Conservation (phyloP, 2,888 invertebrate genomes). For the Selenia dentaria region DNA sequence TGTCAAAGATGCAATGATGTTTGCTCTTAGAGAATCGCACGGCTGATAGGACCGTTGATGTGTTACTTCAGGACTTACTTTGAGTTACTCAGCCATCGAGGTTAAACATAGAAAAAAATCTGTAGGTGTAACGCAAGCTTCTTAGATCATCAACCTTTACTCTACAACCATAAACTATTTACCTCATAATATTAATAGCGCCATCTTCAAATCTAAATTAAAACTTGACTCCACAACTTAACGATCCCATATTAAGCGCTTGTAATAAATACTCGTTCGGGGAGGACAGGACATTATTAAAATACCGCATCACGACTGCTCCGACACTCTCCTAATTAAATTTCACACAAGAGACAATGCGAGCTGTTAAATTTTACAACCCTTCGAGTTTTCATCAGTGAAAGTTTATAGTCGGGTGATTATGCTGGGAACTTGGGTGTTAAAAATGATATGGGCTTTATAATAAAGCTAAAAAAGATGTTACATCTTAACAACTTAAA, state of each 20-base stretch:
- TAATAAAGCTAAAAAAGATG: too few relatives aligned
- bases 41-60: too few relatives aligned
- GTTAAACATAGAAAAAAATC: too few relatives aligned
- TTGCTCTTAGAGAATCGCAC: too few relatives aligned
- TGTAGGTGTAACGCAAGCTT: too few relatives aligned
- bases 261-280: conserved; percentile 60
- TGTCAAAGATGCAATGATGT: too few relatives aligned
- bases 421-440: too few relatives aligned
- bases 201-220: conserved; percentile 51
- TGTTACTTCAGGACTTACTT: too few relatives aligned
- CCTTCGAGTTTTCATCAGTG: conserved; percentile 65
- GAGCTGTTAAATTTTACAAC: conserved; percentile 72
- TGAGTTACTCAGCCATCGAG: too few relatives aligned
- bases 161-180: background rate
- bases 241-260: conserved; percentile 50
- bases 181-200: conserved; percentile 14
- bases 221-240: conserved; percentile 60
- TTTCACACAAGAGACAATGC: conserved; percentile 66
- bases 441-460: too few relatives aligned
- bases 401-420: conserved; percentile 49
- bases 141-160: background rate
- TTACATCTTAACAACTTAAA: too few relatives aligned
- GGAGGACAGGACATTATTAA: conserved; percentile 70
- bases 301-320: conserved; percentile 67
- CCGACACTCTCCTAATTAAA: conserved; percentile 74